These are phyloP conservation scores for Melieria omissa DNA, from an alignment of 2,888 invertebrate genomes.

Conservation along the genomic window DNA sequence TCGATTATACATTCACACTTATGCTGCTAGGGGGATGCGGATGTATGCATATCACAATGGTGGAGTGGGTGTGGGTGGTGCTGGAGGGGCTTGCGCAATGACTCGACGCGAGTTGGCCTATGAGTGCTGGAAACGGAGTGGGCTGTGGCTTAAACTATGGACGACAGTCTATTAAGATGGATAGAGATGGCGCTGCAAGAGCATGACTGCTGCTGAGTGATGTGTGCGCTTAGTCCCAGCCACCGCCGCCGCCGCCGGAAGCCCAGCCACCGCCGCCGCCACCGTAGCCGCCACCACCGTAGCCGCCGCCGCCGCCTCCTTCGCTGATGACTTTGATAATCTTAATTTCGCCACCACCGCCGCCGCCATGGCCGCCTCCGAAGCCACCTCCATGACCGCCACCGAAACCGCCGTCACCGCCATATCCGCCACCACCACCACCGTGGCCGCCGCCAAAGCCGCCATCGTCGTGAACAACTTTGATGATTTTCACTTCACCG, in stretches of 20 bases:
- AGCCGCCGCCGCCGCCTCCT: constrained; percentile 37
- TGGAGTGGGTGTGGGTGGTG: neutral
- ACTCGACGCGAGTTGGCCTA: neutral
- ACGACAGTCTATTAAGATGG: too few relatives aligned
- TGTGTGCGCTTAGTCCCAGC: constrained; percentile 28
- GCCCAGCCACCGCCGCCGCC: constrained; percentile 33
- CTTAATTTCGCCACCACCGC: constrained; percentile 33
- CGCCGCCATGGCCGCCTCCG: constrained; percentile 31
- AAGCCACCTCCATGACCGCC: constrained; percentile 36
- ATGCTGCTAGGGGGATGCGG: constrained; percentile 18
- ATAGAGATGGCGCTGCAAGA: too few relatives aligned
- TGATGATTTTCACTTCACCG: constrained; percentile 30
- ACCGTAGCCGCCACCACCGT: constrained; percentile 39
- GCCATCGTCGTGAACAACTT: constrained; percentile 31
- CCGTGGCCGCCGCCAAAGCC: constrained; percentile 36
- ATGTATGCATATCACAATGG: constrained; percentile 28
- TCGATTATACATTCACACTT: constrained; percentile 35
- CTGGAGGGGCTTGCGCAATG: neutral
- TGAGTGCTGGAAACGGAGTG: neutral
- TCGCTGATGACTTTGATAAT: constrained; percentile 33
- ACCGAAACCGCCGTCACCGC: constrained; percentile 34
- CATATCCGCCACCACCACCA: constrained; percentile 29
- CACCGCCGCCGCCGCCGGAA: constrained; percentile 25
- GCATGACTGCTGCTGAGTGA: neutral
- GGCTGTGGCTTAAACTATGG: neutral